Evolutionary conservation across 2,113 vertebrate species (phyloP), one percentile per base, ranked within the genome.

Genomic region (Murina feae): DNA sequence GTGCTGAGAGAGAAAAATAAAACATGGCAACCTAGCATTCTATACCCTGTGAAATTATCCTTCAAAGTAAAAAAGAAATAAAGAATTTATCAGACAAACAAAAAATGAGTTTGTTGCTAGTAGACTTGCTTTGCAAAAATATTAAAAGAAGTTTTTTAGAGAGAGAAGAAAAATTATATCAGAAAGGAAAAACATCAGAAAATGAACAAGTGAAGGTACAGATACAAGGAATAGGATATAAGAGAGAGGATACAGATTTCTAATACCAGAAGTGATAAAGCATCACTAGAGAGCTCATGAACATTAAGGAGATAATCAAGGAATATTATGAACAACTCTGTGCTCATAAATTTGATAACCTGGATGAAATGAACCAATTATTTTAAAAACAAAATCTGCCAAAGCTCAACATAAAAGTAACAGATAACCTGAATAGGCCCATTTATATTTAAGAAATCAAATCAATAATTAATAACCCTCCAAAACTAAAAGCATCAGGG

Each of bases 391-490:
- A 66, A 18, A 39, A 14, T 86, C 55, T 86, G 32, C 47, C n/a
- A 90, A 89, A 93, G 90, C 30, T 90, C 53, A 86, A 80, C 25
- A 84, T 42, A 78, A 89, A 49, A 75, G n/a, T 85, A 85, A 47
- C 30, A 83, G 28, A 72, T 9, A 44, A 93, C 66, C 55, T 71
- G 23, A 89, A 65, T 78, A 84, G 32, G 37, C 25, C 20, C 39
- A 28, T 30, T 13, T 35, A 20, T 65, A 84, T 58, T 65, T 75
- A 75, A 58, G 51, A 86, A 79, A 71, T 58, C 44, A 35, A 74
- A 75, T 74, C 21, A 39, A 28, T 90, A 79, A 87, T 66, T 86
- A 81, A 90, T 49, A 86, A 68, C 6, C 32, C 78, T 75, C 32
- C 39, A 87, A 60, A 86, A 82, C 35, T 71, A 51, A 90, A 93